Evolutionary conservation across 2,888 invertebrate genomes (phyloP), one percentile per base, ranked within the genome.

Genomic region (Tinea pellionella): DNA sequence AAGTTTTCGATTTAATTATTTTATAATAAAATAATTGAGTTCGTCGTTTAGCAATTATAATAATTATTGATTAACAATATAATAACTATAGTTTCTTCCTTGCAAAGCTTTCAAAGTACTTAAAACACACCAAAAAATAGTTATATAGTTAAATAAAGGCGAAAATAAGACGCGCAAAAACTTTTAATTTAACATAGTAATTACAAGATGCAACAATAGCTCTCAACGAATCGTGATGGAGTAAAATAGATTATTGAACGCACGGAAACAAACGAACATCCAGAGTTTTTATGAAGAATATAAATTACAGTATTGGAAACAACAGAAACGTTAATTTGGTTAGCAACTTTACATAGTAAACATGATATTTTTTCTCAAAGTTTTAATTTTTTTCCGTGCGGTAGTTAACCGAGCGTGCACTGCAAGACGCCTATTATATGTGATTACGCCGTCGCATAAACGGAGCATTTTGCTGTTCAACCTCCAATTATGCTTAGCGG

Each of bases 381-480:
- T 47, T 47, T 47, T 37, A 37, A 37, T 37, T 37, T 37, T 30
- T 37, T 37, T 37, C 37, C 37, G 9, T 32, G 57, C 57, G 57
- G 57, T 57, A 57, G 57, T 57, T 57, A 57, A 32, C 2, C n/a
- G 53, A 53, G 77, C 76, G 77, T 76, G 72, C 74, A 73, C 80
- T 81, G 80, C 82, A 78, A 80, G 77, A 77, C 75, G 70, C 77
- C 80, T 80, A 83, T 83, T 84, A 83, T 75, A 74, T 67, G 73
- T 75, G 83, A 86, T 86, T 84, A 86, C 78, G 77, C 72, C 77
- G 78, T 78, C 76, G 77, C 80, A 77, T 84, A 80, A 80, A 77
- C 77, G 72, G 77, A 77, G 74, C 78, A 78, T 75, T 80, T 78
- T 72, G 77, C 78, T 78, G 75, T 73, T 72, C 76, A 71, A 73